phyloP scores from a whole-genome alignment of 2,797 vertebrate genomes.

The Buceros bicornis region DNA sequence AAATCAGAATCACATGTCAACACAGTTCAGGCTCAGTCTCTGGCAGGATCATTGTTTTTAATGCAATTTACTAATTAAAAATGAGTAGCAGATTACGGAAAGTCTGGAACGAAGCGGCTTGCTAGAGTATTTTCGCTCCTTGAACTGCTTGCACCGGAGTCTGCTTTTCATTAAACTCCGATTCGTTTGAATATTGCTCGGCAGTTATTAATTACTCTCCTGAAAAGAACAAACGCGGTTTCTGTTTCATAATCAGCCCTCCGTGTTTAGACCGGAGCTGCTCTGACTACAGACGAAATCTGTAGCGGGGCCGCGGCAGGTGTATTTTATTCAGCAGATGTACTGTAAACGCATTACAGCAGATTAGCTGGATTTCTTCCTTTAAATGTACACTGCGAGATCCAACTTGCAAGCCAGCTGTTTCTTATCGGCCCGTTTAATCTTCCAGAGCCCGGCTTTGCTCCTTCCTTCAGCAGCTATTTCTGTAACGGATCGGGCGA shows the following conservation, averaged over 20 bases:
- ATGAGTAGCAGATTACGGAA: slow-evolving; percentile 26
- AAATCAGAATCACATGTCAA: slow-evolving; percentile 57
- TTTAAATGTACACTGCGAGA: slow-evolving; percentile 39
- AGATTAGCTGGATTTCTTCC: slow-evolving; percentile 64
- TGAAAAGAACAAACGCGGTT: not conserved
- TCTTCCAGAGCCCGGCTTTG: slow-evolving; percentile 17
- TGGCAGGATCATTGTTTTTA: slow-evolving; percentile 63
- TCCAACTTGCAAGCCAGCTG: slow-evolving; percentile 28
- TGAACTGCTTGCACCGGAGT: not conserved
- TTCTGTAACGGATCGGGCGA: slow-evolving; percentile 14
- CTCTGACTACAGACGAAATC: not conserved
- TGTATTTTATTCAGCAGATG: slow-evolving; percentile 19
- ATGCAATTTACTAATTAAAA: slow-evolving; percentile 72
- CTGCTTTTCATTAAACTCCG: not conserved
- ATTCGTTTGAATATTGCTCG: not conserved
- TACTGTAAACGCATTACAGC: slow-evolving; percentile 25
- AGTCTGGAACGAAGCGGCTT: slow-evolving; percentile 27
- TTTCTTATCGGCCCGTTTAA: not conserved
- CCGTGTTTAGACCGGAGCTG: not conserved
- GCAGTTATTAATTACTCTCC: not conserved
- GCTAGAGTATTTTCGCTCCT: not conserved
- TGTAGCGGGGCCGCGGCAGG: not conserved
- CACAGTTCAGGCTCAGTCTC: slow-evolving; percentile 29
- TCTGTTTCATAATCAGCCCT: accelerated
- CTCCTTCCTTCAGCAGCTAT: slow-evolving; percentile 24